These are phyloP conservation scores for Scrobipalpa costella DNA, from an alignment of 2,888 invertebrate genomes.

Conservation along the genomic window DNA sequence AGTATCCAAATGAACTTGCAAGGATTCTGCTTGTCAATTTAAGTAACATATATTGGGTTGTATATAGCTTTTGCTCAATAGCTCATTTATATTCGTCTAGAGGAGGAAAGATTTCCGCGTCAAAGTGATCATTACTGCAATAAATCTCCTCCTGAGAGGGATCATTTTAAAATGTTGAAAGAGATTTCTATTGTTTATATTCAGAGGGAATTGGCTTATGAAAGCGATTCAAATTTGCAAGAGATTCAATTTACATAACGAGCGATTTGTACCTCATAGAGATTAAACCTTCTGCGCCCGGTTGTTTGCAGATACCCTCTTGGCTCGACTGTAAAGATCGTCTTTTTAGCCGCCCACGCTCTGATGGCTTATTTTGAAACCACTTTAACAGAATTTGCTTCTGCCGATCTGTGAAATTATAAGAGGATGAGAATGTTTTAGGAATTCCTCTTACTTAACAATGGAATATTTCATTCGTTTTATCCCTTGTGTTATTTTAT, in stretches of 20 bases:
- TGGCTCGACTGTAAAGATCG: conserved; percentile 50
- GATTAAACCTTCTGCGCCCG: conserved; percentile 61
- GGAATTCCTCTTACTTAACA: background rate
- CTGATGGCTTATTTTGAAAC: conserved; percentile 39
- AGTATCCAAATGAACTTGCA: background rate
- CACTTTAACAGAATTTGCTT: conserved; percentile 47
- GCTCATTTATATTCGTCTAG: conserved; percentile 17
- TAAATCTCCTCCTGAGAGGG: conserved; percentile 53
- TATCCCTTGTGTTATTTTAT: background rate
- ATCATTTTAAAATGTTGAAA: conserved; percentile 57
- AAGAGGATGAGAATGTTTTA: conserved; percentile 20
- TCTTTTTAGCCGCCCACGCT: conserved; percentile 45
- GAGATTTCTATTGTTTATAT: conserved; percentile 72
- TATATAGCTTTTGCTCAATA: background rate
- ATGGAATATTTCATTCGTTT: background rate
- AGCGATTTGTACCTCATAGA: conserved; percentile 74
- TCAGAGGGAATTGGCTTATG: conserved; percentile 74
- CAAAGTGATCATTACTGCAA: conserved; percentile 37
- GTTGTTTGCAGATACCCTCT: conserved; percentile 56
- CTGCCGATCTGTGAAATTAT: conserved; percentile 45
- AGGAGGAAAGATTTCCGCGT: conserved; percentile 19
- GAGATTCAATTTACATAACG: conserved; percentile 78
- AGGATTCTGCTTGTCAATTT: background rate
- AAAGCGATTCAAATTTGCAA: conserved; percentile 76
- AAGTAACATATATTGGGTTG: background rate